Evolutionary conservation across 2,113 vertebrate genomes (phyloP), one percentile per base, ranked within the genome.

Genomic region (Glaucidium brasilianum): DNA sequence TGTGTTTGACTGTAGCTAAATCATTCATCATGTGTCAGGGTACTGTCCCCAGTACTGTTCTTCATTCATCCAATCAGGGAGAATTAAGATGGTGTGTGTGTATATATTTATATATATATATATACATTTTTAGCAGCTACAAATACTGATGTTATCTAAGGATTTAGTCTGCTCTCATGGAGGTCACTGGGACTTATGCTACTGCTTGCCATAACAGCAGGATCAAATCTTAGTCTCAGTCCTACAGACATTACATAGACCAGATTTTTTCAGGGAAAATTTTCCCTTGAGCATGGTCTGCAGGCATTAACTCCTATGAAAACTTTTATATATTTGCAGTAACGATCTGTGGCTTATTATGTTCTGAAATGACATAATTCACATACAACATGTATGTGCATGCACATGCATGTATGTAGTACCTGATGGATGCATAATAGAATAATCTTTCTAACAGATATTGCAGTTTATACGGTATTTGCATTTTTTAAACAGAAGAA

Each of bases 401-500:
- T 97, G 96, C 96, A 95, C 94, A 74, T 86, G 86, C 91, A 66
- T 82, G 47, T 66, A 35, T 95, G 39, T 27, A 79, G 81, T 92
- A 95, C 84, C 87, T 73, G 50, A 37, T 85, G 88, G 85, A 94
- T 96, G 92, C 90, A 91, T 83, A 88, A 94, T 49, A 94, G 56
- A 91, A 85, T 66, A 58, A 60, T 43, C 30, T 91, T 63, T 41
- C 30, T 58, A 45, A 27, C 6, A 73, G 9, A 41, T 79, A 92
- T 49, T 73, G 88, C 56, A 88, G 53, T 75, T 92, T 77, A 72
- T 85, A 80, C 37, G 63, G 55, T 94, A 85, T 80, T 92, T 91
- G 67, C 62, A 86, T 85, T 93, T 90, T 94, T 94, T 80, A 92
- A 98, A 96, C 78, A 73, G 32, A 97, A 94, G 11, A 63, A 88